Evolutionary conservation across 2,888 invertebrate species (phyloP), one percentile per base, ranked within the genome.

Genomic region (Herminia tarsipennalis): DNA sequence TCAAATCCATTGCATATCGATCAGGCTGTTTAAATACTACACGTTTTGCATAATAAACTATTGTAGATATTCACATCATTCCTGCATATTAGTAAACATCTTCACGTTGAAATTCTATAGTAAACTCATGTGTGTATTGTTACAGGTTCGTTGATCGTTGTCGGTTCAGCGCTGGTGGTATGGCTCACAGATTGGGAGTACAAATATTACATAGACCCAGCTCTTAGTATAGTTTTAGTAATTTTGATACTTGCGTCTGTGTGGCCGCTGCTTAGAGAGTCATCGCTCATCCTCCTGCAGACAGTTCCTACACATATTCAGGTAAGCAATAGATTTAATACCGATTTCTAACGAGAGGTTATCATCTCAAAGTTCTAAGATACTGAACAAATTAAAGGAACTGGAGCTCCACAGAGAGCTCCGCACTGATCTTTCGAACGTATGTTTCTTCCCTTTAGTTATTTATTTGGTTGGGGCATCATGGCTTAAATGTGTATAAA

Each of bases 281-380:
- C 99, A 0, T 98, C 98, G 2, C 92, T 98, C 56, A 99, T 99
- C 75, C 91, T 99, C 49, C 92, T 99, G 34, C 99, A 99, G 91
- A 98, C 99, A n/a, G 98, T 99, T 47, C 99, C 99, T 35, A 98
- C 98, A 9, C 98, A 99, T 85, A 98, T 99, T 76, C 96, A 98
- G 91, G 94, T 93, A 47, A 75, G 76, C 2, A 20, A 9, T 10
- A 1, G 12, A 12, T 9, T 24, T 2, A 9, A 3, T 9, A 9
- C 10, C 1, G 3, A 2, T 24, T 24, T 9, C 4, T 8, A 3
- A 24, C 2, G 5, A 21, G 6, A n/a, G n/a, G n/a, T n/a, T n/a
- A n/a, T n/a, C n/a, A n/a, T n/a, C n/a, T n/a, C n/a, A n/a, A n/a
- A n/a, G n/a, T n/a, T n/a, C n/a, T n/a, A n/a, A n/a, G n/a, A n/a